phyloP scores from a whole-genome alignment of 2,888 invertebrate genomes.

The Tryphoninae sp. region DNA sequence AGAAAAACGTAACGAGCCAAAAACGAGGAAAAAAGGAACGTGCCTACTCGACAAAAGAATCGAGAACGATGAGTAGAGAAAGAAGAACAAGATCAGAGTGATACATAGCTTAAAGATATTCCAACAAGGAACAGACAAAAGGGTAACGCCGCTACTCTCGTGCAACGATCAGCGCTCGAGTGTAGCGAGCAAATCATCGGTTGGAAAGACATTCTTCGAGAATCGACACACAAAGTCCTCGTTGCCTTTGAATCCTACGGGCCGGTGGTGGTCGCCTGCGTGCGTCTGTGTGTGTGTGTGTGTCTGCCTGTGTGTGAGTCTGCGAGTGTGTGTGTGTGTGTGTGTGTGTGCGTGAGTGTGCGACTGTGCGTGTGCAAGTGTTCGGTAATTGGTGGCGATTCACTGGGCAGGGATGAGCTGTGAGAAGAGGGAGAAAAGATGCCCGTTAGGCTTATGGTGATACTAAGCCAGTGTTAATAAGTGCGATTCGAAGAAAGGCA shows the following conservation, averaged over 20 bases:
- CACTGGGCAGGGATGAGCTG: not conserved
- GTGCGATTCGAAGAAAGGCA: not conserved
- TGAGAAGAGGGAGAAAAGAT: not conserved
- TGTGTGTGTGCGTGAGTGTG: too few relatives aligned
- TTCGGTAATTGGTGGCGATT: too few relatives aligned
- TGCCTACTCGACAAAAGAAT: constrained; percentile 67
- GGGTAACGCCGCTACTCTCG: constrained; percentile 58
- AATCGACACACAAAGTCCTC: constrained; percentile 5
- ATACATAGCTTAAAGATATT: constrained; percentile 49
- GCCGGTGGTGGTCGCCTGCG: constrained; percentile 9
- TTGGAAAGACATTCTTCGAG: not conserved
- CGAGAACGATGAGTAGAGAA: constrained; percentile 62
- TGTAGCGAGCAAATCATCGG: constrained; percentile 23
- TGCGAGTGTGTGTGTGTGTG: too few relatives aligned
- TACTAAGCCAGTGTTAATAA: not conserved
- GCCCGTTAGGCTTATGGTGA: not conserved
- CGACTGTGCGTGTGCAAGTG: too few relatives aligned
- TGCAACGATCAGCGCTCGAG: constrained; percentile 53
- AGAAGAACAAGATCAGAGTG: constrained; percentile 64
- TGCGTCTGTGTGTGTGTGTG: not conserved
- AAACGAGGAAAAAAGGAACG: constrained; percentile 26
- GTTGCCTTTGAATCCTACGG: constrained; percentile 28
- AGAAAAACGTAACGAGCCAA: constrained; percentile 1
- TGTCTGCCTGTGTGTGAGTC: not conserved
- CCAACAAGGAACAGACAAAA: constrained; percentile 46